Evolutionary conservation across 1,140 invertebrate genomes (phyloP).

Genomic region (Bathynomus jamesi): DNA sequence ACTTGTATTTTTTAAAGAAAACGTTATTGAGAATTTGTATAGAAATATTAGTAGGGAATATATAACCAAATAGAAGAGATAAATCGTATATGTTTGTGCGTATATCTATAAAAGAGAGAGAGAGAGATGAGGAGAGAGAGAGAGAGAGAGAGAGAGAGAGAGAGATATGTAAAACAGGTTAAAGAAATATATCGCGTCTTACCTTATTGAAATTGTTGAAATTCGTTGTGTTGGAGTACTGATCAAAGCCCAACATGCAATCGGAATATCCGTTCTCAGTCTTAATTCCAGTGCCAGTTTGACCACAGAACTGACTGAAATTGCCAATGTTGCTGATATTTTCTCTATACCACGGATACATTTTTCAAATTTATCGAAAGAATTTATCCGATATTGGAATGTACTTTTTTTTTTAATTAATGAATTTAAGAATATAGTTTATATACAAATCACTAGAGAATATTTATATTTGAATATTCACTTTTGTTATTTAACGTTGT

Average conservation of each 20-base stretch:
- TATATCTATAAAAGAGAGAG: neutral
- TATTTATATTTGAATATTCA: too few relatives aligned
- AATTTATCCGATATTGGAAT: neutral
- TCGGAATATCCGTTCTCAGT: constrained; percentile 62
- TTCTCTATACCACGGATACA: constrained; percentile 65
- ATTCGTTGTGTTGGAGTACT: constrained; percentile 49
- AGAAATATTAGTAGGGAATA: neutral
- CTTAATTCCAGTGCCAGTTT: constrained; percentile 45
- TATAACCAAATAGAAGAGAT: neutral
- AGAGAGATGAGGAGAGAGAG: neutral
- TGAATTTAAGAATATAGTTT: neutral
- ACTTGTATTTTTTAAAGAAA: too few relatives aligned
- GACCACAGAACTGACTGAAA: constrained; percentile 47
- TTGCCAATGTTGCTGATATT: constrained; percentile 48
- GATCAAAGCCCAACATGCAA: constrained; percentile 62
- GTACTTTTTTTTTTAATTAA: neutral
- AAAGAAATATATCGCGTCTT: neutral
- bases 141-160: neutral
- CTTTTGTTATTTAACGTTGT: too few relatives aligned
- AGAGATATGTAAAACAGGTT: neutral
- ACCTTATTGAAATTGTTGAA: constrained; percentile 60
- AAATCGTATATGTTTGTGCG: neutral
- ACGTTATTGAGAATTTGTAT: neutral
- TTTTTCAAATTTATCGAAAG: constrained; percentile 40
- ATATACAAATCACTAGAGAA: too few relatives aligned